These are phyloP conservation scores for Phorcus lineatus DNA, from an alignment of 2,888 invertebrate species.

Conservation along the genomic window DNA sequence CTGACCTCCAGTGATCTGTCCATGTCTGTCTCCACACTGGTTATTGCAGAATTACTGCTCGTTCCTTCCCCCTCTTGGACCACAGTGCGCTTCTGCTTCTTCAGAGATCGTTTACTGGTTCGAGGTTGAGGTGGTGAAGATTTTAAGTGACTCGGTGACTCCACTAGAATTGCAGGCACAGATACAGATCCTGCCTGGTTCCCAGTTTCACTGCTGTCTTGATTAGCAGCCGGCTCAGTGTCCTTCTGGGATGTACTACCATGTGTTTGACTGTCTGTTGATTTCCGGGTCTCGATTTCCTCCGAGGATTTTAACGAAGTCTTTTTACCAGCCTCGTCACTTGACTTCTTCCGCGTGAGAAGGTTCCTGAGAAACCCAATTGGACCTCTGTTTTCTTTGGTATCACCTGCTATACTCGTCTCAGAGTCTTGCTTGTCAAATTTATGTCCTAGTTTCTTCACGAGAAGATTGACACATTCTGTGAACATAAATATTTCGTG, in stretches of 20 bases:
- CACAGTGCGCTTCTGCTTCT: background rate
- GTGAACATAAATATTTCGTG: background rate
- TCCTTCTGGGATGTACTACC: background rate
- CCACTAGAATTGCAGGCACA: background rate
- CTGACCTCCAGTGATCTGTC: background rate
- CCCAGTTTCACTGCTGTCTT: background rate
- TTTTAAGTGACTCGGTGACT: background rate
- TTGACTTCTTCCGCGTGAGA: slow-evolving; percentile 16
- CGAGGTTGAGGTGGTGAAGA: background rate
- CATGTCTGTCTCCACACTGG: background rate
- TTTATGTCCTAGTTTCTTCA: background rate
- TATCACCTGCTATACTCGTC: too few relatives aligned
- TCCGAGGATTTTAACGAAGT: background rate
- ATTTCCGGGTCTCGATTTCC: background rate
- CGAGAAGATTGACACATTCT: background rate
- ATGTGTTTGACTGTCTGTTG: background rate
- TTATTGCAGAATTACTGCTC: background rate
- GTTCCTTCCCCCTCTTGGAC: background rate
- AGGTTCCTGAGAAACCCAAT: slow-evolving; percentile 27
- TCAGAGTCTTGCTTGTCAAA: background rate
- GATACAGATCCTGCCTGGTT: background rate
- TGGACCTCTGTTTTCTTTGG: background rate
- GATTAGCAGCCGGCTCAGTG: too few relatives aligned
- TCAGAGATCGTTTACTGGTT: background rate
- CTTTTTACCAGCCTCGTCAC: background rate